Percentiles rank a stretch among this genome's conserved stretches.
phyloP scores from a whole-genome alignment of 1,140 invertebrate genomes.

The Papilio xuthus region DNA sequence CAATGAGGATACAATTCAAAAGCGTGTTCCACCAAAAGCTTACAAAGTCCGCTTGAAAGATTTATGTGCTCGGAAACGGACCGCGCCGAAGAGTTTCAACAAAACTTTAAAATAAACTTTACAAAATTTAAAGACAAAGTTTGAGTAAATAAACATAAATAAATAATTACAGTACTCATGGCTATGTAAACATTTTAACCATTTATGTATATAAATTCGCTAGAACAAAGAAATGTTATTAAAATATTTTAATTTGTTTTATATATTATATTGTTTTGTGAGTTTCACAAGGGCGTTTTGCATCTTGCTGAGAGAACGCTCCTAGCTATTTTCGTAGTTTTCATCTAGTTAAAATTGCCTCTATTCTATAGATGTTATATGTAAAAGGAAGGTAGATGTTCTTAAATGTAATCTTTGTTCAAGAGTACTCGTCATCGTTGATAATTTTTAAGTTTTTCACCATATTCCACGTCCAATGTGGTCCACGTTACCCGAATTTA shows the following conservation, averaged over 20 bases:
- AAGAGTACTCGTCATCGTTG: neutral
- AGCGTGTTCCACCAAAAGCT: conserved; percentile 17
- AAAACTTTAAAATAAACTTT: conserved; percentile 8
- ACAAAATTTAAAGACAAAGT: neutral
- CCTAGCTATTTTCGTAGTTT: no score
- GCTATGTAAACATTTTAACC: no score
- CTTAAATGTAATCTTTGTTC: neutral
- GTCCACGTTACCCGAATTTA: neutral
- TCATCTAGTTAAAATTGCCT: no score
- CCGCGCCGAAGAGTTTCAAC: neutral
- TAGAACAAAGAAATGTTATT: no score
- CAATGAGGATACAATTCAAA: neutral
- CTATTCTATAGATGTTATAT: no score
- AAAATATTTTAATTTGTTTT: no score
- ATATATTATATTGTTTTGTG: no score
- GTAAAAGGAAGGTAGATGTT: neutral
- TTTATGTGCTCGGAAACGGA: conserved; percentile 16
- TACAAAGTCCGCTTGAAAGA: neutral
- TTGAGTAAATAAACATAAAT: neutral
- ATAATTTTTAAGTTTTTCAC: no score
- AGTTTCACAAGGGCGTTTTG: no score
- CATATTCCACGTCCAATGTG: no score
- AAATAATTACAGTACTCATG: neutral
- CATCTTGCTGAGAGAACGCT: no score
- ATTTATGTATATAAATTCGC: no score